Percentiles rank a stretch among this genome's conserved stretches.
Conservation (phyloP, 2,888 invertebrate species). For the Rhagonycha lutea region DNA sequence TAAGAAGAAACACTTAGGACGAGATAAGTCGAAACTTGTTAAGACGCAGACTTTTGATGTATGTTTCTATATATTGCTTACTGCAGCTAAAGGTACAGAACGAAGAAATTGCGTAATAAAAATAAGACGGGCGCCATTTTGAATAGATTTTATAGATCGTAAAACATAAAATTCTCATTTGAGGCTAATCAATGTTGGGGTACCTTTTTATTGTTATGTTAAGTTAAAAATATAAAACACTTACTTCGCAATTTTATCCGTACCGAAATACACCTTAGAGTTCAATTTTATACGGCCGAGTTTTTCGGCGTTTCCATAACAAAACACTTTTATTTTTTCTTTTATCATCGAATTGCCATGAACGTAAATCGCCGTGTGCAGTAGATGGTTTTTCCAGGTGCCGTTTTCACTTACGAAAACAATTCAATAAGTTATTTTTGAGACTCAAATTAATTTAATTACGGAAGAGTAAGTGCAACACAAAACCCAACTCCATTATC, state of each 20-base stretch:
- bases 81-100: conserved; percentile 40
- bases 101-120: conserved; percentile 46
- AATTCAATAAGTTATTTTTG: conserved; percentile 12
- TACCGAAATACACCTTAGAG: conserved; percentile 36
- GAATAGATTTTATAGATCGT: conserved; percentile 49
- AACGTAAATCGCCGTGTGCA: conserved; percentile 41
- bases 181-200: conserved; percentile 47
- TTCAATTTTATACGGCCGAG: conserved; percentile 28
- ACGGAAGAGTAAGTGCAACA: not conserved
- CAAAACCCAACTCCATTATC: conserved; percentile 15
- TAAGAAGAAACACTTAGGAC: conserved; percentile 22
- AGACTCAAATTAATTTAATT: not conserved
- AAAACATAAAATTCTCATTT: conserved; percentile 52
- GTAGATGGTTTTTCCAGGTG: conserved; percentile 45
- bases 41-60: conserved; percentile 42
- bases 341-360: conserved; percentile 41
- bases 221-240: conserved; percentile 44
- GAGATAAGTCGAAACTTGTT: conserved; percentile 32
- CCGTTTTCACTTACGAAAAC: conserved; percentile 24
- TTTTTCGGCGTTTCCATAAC: conserved; percentile 37
- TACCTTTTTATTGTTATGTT: conserved; percentile 47
- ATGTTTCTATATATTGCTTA: conserved; percentile 46
- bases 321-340: conserved; percentile 45
- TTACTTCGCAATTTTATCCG: conserved; percentile 35
- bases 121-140: conserved; percentile 51